Evolutionary conservation across 2,113 vertebrate genomes (phyloP), one percentile per base, ranked within the genome.

Genomic region (Eulemur macaco): DNA sequence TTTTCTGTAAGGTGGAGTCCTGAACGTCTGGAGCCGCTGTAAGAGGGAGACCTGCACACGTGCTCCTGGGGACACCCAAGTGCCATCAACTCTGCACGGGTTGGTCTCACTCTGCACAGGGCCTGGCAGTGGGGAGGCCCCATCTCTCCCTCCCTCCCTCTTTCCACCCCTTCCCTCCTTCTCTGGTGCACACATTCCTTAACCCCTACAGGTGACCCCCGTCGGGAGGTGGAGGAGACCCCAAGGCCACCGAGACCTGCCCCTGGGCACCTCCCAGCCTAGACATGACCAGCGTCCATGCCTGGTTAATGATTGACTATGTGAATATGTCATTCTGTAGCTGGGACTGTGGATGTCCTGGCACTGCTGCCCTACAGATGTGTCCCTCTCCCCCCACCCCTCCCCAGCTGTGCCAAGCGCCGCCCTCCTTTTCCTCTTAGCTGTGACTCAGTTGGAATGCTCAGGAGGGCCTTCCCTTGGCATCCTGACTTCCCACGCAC

Each of bases 341-440:
- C 23, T 2, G 69, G 56, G 68, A 21, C 66, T 1, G 6, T 18
- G 60, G 29, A 20, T 60, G 50, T 27, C 29, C 78, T 6, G 0
- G 56, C 12, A 0, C 42, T 52, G 11, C 34, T 1, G 18, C 18
- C 18, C 27, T 64, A 13, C 17, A 0, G 0, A 8, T 8, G 29
- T 27, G 6, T 3, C 27, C 31, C 7, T 2, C 37, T 27, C n/a
- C 13, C 18, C 3, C 13, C 3, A 0, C 1, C 9, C 23, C 4
- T 1, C 5, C 5, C 21, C 5, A 2, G 29, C 3, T n/a, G 37
- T 6, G n/a, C 20, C 3, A 4, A 69, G 56, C 4, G 1, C 47
- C 73, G 45, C 27, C 47, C 31, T n/a, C 39, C 83, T 20, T 34
- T 52, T 12, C 63, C 34, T 34, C 66, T 11, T 3, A 20, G 52